Evolutionary conservation across 1,140 invertebrate species (phyloP), one percentile per base, ranked within the genome.

Genomic region (Catajapyx aquilonaris): DNA sequence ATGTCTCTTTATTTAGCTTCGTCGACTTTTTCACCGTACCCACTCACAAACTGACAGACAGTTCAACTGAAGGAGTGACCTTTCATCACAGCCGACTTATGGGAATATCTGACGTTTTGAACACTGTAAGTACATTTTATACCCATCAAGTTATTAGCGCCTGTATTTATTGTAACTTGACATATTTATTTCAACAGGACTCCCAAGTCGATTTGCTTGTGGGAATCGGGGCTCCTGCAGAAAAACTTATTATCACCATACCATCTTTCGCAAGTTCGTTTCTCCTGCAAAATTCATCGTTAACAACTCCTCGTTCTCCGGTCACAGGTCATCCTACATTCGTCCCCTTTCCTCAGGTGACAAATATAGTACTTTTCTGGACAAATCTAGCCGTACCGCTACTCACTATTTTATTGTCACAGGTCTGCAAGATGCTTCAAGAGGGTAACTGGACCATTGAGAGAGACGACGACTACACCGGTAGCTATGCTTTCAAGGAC

Each of bases 1-100:
- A n/a, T n/a, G n/a, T n/a, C n/a, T n/a, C n/a, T n/a, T n/a, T n/a
- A n/a, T n/a, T n/a, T n/a, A n/a, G n/a, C n/a, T n/a, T n/a, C 36
- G 60, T 65, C 5, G 69, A 77, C 46, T 48, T 71, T 13, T 75
- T 78, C 53, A 65, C 70, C 28, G 48, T 79, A n/a, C 59, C 74
- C 21, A 78, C 73, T 7, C 65, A 77, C 41, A 73, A 72, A 30
- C 50, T 81, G 47, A 66, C 68, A 0, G 58, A 69, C 31, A 61
- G 64, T 31, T 66, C 69, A 38, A 69, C 71, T 44, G 57, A 45
- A 4, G 57, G 55, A 39, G 49, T 66, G 41, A 73, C 76, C 1
- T 80, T 72, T 49, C 78, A 81, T 53, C 76, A 75, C 0, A 76
- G 75, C 46, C 56, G 76, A 39, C 53, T 81, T 39, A 80, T 78